Evolutionary conservation across 2,113 vertebrate genomes (phyloP), one percentile per base, ranked within the genome.

Genomic region (Cheilinus undulatus): DNA sequence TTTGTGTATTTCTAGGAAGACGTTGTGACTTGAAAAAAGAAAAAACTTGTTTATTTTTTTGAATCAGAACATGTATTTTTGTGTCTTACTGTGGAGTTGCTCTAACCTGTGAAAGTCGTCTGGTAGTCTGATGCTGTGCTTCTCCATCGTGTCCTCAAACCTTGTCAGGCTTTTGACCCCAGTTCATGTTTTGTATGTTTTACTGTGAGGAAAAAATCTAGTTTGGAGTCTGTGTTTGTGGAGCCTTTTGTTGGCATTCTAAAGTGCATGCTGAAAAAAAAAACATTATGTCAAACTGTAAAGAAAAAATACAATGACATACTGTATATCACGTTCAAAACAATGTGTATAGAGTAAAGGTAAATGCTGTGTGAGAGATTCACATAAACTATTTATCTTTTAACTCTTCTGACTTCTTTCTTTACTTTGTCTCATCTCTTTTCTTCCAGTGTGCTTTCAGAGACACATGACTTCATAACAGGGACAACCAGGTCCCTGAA

Each of bases 181-280:
- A 69, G 70, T 84, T 86, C 77, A 79, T 76, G 75, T 90, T 89
- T 90, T 52, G 64, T 89, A 86, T 78, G 87, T 92, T 89, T 71
- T 13, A 91, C 82, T 95, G 93, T 92, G 90, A 93, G 92, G 78
- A 45, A n/a, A 42, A 73, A 86, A 82, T 89, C 88, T 89, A 93
- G 84, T 92, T 95, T 93, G 84, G 93, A 92, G 89, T 93, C 86
- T 95, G 93, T 96, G 85, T 93, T 82, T 0, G 94, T 96, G 91
- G 90, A 95, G 88, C 88, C 95, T 80, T 94, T 91, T 94, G 94
- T 95, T 94, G 92, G 91, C 91, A 91, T 93, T 94, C 94, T 93
- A 88, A 96, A 93, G 90, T 96, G 96, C 96, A 97, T 97, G 92
- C 90, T 79, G 45, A 88, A 85, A 88, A 85, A 63, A 75, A 89